Evolutionary conservation across 2,113 vertebrate species (phyloP).

Genomic region (Hipposideros armiger): DNA sequence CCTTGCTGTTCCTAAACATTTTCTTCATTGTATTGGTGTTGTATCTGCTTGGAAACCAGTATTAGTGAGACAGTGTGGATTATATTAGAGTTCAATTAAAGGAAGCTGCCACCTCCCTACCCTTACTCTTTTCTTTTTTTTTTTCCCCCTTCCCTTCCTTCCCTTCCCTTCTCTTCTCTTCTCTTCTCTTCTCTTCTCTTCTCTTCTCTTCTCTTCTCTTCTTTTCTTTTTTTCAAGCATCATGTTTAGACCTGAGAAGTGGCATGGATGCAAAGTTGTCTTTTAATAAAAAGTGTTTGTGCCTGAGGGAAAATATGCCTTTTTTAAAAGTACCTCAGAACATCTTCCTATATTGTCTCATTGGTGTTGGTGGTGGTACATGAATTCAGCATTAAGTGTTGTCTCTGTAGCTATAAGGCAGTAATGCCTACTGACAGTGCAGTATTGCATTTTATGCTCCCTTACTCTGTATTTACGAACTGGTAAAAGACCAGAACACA

Average conservation of each 20-base stretch:
- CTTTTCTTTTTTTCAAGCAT: neutral
- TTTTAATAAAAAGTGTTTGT: conserved; percentile 70
- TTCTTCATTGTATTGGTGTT: neutral
- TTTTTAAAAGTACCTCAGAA: conserved; percentile 74
- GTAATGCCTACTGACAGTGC: neutral
- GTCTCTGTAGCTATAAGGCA: neutral
- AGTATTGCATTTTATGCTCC: neutral
- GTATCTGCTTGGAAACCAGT: neutral
- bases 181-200: neutral
- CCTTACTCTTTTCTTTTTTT: neutral
- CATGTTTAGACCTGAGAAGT: conserved; percentile 63
- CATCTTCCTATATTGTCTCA: conserved; percentile 9
- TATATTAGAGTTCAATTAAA: conserved; percentile 31
- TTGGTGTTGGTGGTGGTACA: neutral
- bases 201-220: no score
- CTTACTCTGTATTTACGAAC: conserved; percentile 62
- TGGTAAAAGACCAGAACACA: conserved; percentile 39
- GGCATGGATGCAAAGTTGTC: conserved; percentile 66
- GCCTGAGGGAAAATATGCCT: conserved; percentile 70
- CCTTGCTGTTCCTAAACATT: neutral
- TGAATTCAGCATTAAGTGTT: neutral
- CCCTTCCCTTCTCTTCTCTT: no score
- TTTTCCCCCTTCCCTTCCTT: no score
- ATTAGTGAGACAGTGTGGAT: conserved; percentile 33
- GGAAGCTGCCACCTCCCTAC: neutral